These are phyloP conservation scores for Stegodyphus dumicola DNA, from an alignment of 1,140 invertebrate genomes.

Conservation along the genomic window DNA sequence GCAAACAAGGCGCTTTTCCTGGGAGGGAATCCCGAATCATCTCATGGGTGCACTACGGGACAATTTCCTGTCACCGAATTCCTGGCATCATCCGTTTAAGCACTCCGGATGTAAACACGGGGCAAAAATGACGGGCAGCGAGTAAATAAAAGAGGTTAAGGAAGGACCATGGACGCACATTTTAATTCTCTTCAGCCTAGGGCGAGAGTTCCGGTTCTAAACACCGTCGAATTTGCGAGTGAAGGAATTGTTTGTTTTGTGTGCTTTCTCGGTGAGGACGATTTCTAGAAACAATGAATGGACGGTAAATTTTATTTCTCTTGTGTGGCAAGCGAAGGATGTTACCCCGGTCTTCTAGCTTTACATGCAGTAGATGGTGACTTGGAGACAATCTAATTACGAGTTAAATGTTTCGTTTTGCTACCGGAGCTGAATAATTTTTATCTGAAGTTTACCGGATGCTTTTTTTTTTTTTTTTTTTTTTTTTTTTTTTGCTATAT, in stretches of 20 bases:
- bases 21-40: neutral
- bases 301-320: too few relatives aligned
- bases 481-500: too few relatives aligned
- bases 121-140: slow-evolving; percentile 10
- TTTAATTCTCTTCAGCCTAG: slow-evolving; percentile 4
- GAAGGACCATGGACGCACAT: neutral
- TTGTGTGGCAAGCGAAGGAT: too few relatives aligned
- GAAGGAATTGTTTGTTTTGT: slow-evolving; percentile 6
- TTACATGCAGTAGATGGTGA: too few relatives aligned
- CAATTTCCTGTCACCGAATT: slow-evolving; percentile 25
- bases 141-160: neutral
- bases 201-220: slow-evolving; percentile 10
- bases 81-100: slow-evolving; percentile 5
- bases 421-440: too few relatives aligned
- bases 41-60: neutral
- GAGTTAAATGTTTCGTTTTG: too few relatives aligned
- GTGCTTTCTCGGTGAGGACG: too few relatives aligned
- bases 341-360: too few relatives aligned
- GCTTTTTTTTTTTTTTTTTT: too few relatives aligned
- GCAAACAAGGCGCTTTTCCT: neutral
- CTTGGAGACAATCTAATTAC: too few relatives aligned
- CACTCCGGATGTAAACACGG: slow-evolving; percentile 12
- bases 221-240: slow-evolving; percentile 1
- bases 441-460: too few relatives aligned
- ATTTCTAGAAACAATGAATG: too few relatives aligned